Evolutionary conservation across 2,888 invertebrate genomes (phyloP), one percentile per base, ranked within the genome.

Genomic region (Masnerella sp.): DNA sequence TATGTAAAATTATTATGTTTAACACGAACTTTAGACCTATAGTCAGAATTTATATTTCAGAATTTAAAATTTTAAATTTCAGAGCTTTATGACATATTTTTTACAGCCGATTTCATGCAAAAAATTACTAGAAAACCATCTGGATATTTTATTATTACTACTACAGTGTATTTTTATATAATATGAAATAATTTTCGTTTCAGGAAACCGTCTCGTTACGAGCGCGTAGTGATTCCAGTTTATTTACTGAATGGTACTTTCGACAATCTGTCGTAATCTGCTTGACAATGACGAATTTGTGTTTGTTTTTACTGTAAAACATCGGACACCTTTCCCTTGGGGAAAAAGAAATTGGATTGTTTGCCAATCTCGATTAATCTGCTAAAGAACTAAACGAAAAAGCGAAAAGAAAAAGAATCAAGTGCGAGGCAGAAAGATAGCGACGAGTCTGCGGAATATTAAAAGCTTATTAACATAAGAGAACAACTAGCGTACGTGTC

Each of bases 381-480:
- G 45, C 12, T 51, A 32, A 61, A 72, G 43, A 42, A 62, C 43
- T 54, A 52, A 62, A 61, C 25, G 38, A 43, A 65, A 9, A 32
- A 61, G 40, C 12, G 47, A 59, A 34, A 61, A 30, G 47, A 62
- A 67, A 58, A 58, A 68, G 49, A 59, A 67, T 47, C 56, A 58
- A 67, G 72, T 43, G 62, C 67, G 51, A 68, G 58, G 47, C 18
- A 58, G 69, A 69, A 54, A 38, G 69, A 61, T 30, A 30, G 47
- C 49, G 69, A 40, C 59, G 56, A 70, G 47, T 43, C 72, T 74
- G 77, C 78, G 77, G 85, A 85, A 85, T 85, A 85, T 84, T 85
- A 84, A 85, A 79, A 79, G 81, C 78, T 80, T 77, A 84, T 85
- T 85, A 85, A 80, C 85, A 85, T 84, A 83, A 84, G 82, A 81